These are phyloP conservation scores for Pogonognathellus flavescens DNA, from an alignment of 1,140 invertebrate genomes.

Conservation along the genomic window DNA sequence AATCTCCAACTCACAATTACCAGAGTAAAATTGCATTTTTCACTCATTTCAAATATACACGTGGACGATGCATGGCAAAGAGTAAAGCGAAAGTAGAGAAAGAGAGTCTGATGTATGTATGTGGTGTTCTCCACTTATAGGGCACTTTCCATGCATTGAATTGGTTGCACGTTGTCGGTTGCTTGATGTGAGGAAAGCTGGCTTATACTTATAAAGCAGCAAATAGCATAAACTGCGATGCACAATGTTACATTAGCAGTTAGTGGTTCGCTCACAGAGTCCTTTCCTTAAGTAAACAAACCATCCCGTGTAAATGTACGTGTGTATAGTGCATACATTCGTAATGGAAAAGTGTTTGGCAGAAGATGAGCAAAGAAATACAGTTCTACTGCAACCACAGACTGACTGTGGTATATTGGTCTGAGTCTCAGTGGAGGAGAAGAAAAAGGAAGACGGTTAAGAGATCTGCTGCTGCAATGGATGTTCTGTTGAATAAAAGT, in stretches of 20 bases:
- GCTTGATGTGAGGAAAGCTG: background rate
- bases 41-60: constrained; percentile 45
- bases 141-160: background rate
- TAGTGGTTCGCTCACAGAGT: no score
- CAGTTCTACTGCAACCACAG: background rate
- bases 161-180: background rate
- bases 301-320: background rate
- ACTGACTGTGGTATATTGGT: background rate
- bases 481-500: background rate
- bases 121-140: background rate
- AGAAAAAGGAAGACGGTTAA: constrained; percentile 3
- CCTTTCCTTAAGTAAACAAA: no score
- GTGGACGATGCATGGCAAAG: no score
- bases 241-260: background rate
- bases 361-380: constrained; percentile 8
- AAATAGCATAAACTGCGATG: background rate
- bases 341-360: constrained; percentile 36
- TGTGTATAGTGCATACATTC: background rate
- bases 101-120: background rate
- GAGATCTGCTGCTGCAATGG: background rate
- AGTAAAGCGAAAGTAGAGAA: background rate
- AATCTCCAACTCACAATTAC: constrained; percentile 48
- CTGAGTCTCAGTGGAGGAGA: background rate
- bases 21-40: constrained; percentile 52
- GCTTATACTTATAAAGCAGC: background rate